Base-by-base conservation (phyloP, 2,797 vertebrate species). In the Gymnoscopelus braueri region DNA sequence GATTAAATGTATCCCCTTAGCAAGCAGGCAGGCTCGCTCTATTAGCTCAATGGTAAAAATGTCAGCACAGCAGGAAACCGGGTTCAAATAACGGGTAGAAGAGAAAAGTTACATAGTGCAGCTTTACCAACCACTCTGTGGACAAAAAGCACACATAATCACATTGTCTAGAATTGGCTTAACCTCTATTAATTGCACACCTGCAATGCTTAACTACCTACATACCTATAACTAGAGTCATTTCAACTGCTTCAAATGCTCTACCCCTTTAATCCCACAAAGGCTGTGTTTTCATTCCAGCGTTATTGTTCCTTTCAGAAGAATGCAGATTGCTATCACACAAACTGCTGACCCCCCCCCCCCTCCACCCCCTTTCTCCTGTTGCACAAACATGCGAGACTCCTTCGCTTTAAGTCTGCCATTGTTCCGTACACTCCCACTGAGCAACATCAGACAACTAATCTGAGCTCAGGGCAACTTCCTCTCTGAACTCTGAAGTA, bases 371-470 rank as follows among this genome's bases (percentile, higher is more conserved):
- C 47, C 59, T 39, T 8, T n/a, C 60, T 58, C 13, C 59, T 53
- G 50, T 52, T 75, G 68, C 66, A 60, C 56, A 9, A 64, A 77
- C 56, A 68, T 32, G 60, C 29, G 64, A 32, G 2, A 2, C 50
- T 26, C 0, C 14, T 23, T 44, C 39, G 29, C 54, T 72, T 71
- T 55, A 53, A 53, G 59, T 71, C 50, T 78, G 60, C 44, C 55
- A 24, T n/a, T 65, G 60, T 77, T 64, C 7, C 64, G 70, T 64
- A n/a, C 63, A 59, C 79, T 85, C 63, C 73, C 75, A 55, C 67
- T 63, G 52, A 80, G 52, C 44, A 67, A 70, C 62, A 69, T 35
- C 13, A 35, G 50, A 58, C 54, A 72, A 65, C 15, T 62, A 71
- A 23, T 69, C 19, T n/a, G 62, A 63, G 49, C 32, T 61, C 6